phyloP scores from a whole-genome alignment of 2,113 vertebrate genomes.

The Myiozetetes cayanensis region DNA sequence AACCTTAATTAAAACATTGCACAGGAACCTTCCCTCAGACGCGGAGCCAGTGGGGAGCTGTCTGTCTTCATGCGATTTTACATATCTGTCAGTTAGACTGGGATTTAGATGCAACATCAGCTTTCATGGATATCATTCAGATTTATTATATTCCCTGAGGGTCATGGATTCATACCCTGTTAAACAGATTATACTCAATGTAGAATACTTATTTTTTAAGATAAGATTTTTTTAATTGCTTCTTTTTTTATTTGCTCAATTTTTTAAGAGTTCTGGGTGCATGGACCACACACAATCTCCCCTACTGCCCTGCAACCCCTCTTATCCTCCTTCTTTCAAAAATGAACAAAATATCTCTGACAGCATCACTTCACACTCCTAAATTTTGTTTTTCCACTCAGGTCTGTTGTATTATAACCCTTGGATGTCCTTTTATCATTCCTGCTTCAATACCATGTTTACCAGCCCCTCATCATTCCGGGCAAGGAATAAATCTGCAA shows the following conservation, averaged over 20 bases:
- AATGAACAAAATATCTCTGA: not conserved
- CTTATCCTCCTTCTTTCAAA: not conserved
- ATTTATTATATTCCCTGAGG: not conserved
- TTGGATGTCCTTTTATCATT: not conserved
- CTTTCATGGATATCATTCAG: not conserved
- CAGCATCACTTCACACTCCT: not conserved
- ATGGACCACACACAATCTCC: not conserved
- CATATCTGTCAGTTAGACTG: constrained; percentile 43
- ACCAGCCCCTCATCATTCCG: not conserved
- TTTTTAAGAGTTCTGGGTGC: not conserved
- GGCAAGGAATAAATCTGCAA: not conserved
- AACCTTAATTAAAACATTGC: constrained; percentile 72
- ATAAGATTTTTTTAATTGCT: not conserved
- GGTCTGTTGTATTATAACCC: not conserved
- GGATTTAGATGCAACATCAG: not conserved
- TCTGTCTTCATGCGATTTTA: constrained; percentile 57
- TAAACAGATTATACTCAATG: not conserved
- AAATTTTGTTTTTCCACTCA: not conserved
- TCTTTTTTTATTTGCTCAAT: not conserved
- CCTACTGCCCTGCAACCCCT: not conserved
- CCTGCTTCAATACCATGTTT: not conserved
- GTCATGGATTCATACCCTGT: not conserved
- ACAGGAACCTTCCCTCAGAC: constrained; percentile 44
- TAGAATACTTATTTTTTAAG: not conserved
- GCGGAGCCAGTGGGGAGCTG: constrained; percentile 49